Percentiles rank a stretch among this genome's conserved stretches.
phyloP scores from a whole-genome alignment of 2,888 invertebrate genomes.

The Xanthorhoe designata region DNA sequence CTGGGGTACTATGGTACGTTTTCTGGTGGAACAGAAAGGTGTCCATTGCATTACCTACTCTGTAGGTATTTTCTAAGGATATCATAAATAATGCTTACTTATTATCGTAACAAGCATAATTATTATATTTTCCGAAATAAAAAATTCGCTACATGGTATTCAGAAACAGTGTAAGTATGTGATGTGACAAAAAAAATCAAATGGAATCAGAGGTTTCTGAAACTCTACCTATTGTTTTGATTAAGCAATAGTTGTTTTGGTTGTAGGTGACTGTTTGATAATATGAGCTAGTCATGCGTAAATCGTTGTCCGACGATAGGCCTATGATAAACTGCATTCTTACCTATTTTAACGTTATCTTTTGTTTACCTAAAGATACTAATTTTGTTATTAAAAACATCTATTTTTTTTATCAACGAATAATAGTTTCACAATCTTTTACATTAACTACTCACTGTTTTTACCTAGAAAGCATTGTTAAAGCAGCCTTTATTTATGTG shows the following conservation, averaged over 20 bases:
- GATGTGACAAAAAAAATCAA: too few relatives aligned
- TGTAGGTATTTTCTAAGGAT: too few relatives aligned
- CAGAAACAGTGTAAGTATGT: too few relatives aligned
- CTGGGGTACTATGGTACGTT: too few relatives aligned
- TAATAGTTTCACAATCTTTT: background rate
- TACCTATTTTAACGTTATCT: background rate
- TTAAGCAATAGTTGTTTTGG: background rate
- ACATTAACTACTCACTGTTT: background rate
- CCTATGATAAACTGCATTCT: background rate
- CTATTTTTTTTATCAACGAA: background rate
- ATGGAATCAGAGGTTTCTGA: too few relatives aligned
- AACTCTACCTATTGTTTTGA: background rate
- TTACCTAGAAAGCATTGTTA: background rate
- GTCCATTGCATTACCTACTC: too few relatives aligned
- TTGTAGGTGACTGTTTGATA: background rate
- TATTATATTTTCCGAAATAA: too few relatives aligned
- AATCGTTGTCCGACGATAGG: slow-evolving; percentile 1
- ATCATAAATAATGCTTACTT: too few relatives aligned
- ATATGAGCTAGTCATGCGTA: background rate
- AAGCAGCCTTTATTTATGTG: too few relatives aligned
- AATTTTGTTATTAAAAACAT: background rate
- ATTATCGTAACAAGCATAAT: too few relatives aligned
- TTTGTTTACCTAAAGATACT: background rate
- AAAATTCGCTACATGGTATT: too few relatives aligned
- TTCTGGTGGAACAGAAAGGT: too few relatives aligned